Base-by-base conservation (phyloP, 1,140 invertebrate genomes). In the Limonius californicus region DNA sequence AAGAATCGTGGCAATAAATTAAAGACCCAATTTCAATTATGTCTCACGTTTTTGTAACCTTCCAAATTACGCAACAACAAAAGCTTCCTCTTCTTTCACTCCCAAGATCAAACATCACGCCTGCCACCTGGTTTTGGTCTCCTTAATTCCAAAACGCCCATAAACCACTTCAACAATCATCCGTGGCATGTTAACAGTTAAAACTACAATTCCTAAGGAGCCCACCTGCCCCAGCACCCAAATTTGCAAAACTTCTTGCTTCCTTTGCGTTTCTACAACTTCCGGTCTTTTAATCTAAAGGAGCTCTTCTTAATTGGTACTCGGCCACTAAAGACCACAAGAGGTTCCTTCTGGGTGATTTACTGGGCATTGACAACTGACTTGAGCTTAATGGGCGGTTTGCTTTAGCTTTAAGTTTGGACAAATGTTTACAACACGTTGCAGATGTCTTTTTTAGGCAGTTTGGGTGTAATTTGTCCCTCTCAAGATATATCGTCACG, bases 61-160 rank as follows among this genome's bases (percentile, higher is more conserved):
- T n/a, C n/a, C n/a, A n/a, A 27, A 27, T 27, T 27, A 27, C 23
- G 9, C 9, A 27, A 27, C 15, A 50, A 18, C 45, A 50, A 18
- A 50, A 50, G 20, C 3, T 6, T 21, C 20, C 11, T 11, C 20
- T 50, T 55, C 27, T 55, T 55, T 55, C 54, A 61, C 30, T 56
- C n/a, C 35, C 23, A 61, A 68, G 64, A 66, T 68, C 57, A 66
- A 68, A 68, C 67, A 68, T 68, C 67, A 66, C 67, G 67, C 67
- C 67, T 68, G 59, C 67, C 67, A 68, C 67, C 67, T 68, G 67
- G 67, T 66, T 64, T 64, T 64, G 42, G 35, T 57, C 63, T 45
- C 27, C 27, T 55, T 55, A 50, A 55, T 55, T 55, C 47, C 54
- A 27, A 47, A 63, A 63, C n/a, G 11, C 23, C 55, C 61, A 63